Evolutionary conservation across 2,113 vertebrate genomes (phyloP).

Genomic region (Mionectes macconnelli): DNA sequence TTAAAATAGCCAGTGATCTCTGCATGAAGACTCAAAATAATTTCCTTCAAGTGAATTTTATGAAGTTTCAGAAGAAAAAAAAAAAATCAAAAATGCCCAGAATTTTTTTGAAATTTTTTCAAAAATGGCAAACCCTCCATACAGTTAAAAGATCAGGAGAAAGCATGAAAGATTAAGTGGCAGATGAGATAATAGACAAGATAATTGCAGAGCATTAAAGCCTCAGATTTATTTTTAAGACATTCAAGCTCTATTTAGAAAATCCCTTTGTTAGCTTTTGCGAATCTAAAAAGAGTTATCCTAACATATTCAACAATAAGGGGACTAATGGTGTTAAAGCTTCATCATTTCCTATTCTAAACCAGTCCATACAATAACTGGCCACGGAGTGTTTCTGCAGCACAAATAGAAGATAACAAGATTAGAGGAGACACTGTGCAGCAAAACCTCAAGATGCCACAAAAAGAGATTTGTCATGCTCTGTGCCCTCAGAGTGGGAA

Average conservation of each 20-base stretch:
- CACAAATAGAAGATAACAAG: not conserved
- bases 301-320: conserved; percentile 50
- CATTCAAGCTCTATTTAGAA: conserved; percentile 74
- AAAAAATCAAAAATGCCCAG: not conserved
- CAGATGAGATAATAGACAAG: conserved; percentile 77
- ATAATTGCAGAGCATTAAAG: conserved; percentile 77
- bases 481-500: not conserved
- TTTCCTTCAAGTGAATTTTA: conserved; percentile 40
- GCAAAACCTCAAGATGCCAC: not conserved
- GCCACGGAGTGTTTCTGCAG: not conserved
- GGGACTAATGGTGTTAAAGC: not conserved
- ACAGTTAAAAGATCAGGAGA: conserved; percentile 66
- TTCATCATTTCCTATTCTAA: not conserved
- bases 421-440: not conserved
- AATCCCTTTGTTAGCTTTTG: conserved; percentile 69
- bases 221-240: conserved; percentile 78
- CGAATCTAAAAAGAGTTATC: conserved; percentile 71
- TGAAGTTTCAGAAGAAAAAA: not conserved
- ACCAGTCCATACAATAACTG: not conserved
- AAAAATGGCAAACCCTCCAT: conserved; percentile 14
- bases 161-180: conserved; percentile 70
- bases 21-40: conserved; percentile 13
- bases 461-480: not conserved
- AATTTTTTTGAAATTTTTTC: conserved; percentile 40
- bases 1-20: conserved; percentile 15